phyloP scores from a whole-genome alignment of 2,888 invertebrate species.

The Apeira syringaria region DNA sequence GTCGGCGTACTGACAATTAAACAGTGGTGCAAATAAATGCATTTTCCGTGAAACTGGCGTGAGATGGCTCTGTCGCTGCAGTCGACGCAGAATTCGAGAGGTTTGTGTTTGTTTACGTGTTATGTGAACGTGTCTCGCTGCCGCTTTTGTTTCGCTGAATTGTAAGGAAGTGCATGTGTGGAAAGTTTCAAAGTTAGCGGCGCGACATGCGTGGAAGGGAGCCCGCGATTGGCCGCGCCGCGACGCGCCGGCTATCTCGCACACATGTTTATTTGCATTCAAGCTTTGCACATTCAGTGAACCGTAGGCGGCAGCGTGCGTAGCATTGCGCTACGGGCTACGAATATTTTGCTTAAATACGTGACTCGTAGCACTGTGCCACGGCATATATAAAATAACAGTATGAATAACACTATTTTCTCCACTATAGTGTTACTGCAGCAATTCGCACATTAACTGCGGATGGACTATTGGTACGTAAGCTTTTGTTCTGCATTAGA shows the following conservation, averaged over 20 bases:
- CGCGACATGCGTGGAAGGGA: slow-evolving; percentile 71
- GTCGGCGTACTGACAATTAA: slow-evolving; percentile 35
- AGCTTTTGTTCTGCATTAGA: too few species aligned
- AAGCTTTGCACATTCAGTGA: slow-evolving; percentile 79
- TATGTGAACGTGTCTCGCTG: slow-evolving; percentile 27
- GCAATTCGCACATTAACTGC: neutral
- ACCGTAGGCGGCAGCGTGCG: slow-evolving; percentile 70
- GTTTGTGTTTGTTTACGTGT: slow-evolving; percentile 58
- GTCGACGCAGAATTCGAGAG: slow-evolving; percentile 82
- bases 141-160: slow-evolving; percentile 43
- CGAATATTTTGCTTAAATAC: slow-evolving; percentile 45
- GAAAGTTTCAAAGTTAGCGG: slow-evolving; percentile 77
- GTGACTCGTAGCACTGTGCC: slow-evolving; percentile 18
- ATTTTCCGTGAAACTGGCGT: slow-evolving; percentile 77
- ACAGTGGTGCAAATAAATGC: slow-evolving; percentile 68
- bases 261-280: slow-evolving; percentile 82
- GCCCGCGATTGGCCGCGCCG: slow-evolving; percentile 70
- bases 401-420: too few species aligned
- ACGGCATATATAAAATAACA: neutral
- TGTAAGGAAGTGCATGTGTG: slow-evolving; percentile 59
- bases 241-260: slow-evolving; percentile 54
- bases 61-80: slow-evolving; percentile 84
- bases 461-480: slow-evolving; percentile 3
- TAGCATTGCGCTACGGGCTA: slow-evolving; percentile 59
- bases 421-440: too few species aligned